phyloP scores from a whole-genome alignment of 2,113 vertebrate genomes.

The Xerus inauris region DNA sequence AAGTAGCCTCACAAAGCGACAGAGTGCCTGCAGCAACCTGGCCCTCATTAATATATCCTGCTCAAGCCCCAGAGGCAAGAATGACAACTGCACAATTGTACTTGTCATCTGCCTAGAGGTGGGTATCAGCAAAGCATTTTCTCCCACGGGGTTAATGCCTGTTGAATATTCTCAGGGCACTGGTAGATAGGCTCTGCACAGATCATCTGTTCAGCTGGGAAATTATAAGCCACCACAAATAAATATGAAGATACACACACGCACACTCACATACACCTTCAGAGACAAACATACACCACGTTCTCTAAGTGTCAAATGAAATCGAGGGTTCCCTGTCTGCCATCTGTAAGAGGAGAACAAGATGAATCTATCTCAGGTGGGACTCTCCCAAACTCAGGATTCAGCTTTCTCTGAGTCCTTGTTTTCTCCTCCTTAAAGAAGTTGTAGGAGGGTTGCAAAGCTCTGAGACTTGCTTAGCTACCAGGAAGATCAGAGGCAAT shows the following conservation, averaged over 20 bases:
- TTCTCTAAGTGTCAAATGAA: neutral
- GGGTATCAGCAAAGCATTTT: conserved; percentile 26
- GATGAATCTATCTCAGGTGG: neutral
- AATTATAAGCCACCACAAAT: neutral
- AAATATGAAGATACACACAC: neutral
- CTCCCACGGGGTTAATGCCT: conserved; percentile 30
- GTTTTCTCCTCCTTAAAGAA: neutral
- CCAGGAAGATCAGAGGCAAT: neutral
- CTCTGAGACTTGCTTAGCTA: neutral
- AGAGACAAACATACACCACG: neutral
- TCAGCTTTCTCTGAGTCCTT: neutral
- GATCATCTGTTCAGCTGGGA: neutral
- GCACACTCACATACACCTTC: accelerated
- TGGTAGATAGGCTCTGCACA: neutral
- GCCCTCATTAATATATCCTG: conserved; percentile 51
- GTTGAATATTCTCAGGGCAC: neutral
- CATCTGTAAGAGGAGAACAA: neutral
- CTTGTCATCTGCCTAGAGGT: conserved; percentile 36
- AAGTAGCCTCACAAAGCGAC: neutral
- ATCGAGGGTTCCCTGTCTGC: neutral
- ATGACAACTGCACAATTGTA: conserved; percentile 42
- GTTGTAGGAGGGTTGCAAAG: neutral
- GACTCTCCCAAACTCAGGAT: neutral
- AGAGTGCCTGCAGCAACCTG: neutral
- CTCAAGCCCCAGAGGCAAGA: conserved; percentile 1